phyloP scores from a whole-genome alignment of 2,797 vertebrate species.

The Sebastes minor region DNA sequence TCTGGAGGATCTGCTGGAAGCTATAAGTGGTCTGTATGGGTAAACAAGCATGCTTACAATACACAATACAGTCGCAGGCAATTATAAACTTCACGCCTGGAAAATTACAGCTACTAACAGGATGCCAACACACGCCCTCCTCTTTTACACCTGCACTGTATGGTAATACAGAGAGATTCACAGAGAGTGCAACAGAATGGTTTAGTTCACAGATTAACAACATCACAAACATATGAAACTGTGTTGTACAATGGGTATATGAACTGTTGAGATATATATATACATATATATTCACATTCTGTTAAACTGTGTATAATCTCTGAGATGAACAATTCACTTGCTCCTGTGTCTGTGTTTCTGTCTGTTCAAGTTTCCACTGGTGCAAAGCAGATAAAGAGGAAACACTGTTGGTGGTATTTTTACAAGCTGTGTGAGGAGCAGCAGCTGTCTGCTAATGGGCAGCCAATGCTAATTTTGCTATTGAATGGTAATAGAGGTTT shows the following conservation, averaged over 20 bases:
- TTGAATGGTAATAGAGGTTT: slow-evolving; percentile 45
- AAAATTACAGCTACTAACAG: not conserved
- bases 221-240: not conserved
- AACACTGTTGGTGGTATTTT: slow-evolving; percentile 56
- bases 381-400: not conserved
- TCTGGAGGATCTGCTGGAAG: slow-evolving; percentile 1
- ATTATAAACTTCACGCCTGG: not conserved
- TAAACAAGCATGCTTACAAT: slow-evolving; percentile 20
- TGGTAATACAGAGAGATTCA: slow-evolving; percentile 14
- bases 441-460: slow-evolving; percentile 45
- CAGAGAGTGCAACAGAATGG: not conserved
- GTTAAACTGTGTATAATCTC: not conserved
- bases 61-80: not conserved
- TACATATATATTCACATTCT: not conserved
- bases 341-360: not conserved
- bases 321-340: not conserved
- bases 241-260: too few relatives aligned
- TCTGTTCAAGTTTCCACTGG: not conserved
- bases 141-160: slow-evolving; percentile 23
- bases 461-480: slow-evolving; percentile 19
- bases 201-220: not conserved
- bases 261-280: too few relatives aligned
- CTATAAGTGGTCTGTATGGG: not conserved
- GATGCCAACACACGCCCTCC: not conserved
- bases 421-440: slow-evolving; percentile 33